Evolutionary conservation across 1,140 invertebrate species (phyloP), one percentile per base, ranked within the genome.

Genomic region (Radopholus similis): DNA sequence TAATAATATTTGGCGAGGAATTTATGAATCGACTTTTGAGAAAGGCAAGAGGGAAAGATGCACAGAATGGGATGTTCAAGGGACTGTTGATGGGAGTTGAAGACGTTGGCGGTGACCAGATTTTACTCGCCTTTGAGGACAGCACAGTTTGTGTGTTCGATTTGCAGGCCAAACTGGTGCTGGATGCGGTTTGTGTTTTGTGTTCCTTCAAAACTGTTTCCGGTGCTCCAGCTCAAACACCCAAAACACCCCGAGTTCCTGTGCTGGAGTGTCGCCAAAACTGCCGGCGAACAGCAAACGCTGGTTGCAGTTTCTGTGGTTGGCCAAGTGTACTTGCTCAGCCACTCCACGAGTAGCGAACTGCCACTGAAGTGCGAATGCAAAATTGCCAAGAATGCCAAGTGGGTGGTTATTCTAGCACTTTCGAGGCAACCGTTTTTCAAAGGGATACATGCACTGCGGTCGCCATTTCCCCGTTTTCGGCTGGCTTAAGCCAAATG

Each of bases 121-220:
- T 42, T 21, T 18, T 62, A 28, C 40, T 62, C 34, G 59, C 59
- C 4, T 62, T 47, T 49, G 59, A 62, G 4, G 59, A 62, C 40
- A 62, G 59, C 21, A 62, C 59, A 21, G 49, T 62, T 49, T 62
- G 59, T 28, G 38, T 62, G 42, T 62, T 62, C 15, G 30, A 62
- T 62, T 26, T 62, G 21, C 11, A 11, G 18, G 47, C 28, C 4
- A 49, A 62, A n/a, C 6, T 23, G 30, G 21, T 62, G 11, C 21
- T 62, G 23, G 59, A 62, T 30, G 11, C 57, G 15, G 57, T 59
- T 4, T 26, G 44, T 9, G n/a, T n/a, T n/a, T n/a, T n/a, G n/a
- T n/a, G n/a, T n/a, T n/a, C n/a, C n/a, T n/a, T n/a, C n/a, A n/a
- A n/a, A n/a, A n/a, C n/a, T n/a, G n/a, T 42, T 1, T 42, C 38